phyloP scores from a whole-genome alignment of 2,888 invertebrate species.

The Aphidoletes aphidimyza region DNA sequence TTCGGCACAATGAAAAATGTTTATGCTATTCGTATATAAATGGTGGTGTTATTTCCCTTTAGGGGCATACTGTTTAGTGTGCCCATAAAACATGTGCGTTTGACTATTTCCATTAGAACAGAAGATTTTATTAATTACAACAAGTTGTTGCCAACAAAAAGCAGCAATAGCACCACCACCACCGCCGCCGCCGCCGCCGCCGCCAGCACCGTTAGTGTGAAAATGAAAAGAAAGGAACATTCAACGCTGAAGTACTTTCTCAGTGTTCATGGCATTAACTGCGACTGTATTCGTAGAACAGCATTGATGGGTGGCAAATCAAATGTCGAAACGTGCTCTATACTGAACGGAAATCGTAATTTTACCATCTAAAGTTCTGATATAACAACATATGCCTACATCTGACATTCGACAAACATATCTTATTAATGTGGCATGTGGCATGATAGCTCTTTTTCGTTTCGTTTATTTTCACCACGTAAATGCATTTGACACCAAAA shows the following conservation, averaged over 20 bases:
- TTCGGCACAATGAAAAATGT: slow-evolving; percentile 38
- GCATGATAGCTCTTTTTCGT: no score
- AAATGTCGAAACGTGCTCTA: not conserved
- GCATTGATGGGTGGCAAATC: no score
- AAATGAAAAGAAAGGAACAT: not conserved
- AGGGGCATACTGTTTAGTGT: no score
- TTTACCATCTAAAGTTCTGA: not conserved
- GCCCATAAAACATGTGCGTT: not conserved
- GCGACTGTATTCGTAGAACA: not conserved
- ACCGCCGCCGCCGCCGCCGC: no score
- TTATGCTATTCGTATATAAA: not conserved
- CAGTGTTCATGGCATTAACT: slow-evolving; percentile 17
- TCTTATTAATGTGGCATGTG: no score
- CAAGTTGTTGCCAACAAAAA: not conserved
- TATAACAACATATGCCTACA: not conserved
- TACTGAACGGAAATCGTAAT: not conserved
- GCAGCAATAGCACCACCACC: no score
- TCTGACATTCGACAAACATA: no score
- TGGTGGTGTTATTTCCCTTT: not conserved
- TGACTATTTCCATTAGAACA: not conserved
- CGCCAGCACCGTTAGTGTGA: not conserved
- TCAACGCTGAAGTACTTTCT: not conserved
- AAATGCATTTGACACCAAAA: not conserved
- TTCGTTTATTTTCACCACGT: no score
- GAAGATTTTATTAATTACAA: slow-evolving; percentile 26